Evolutionary conservation across 2,888 invertebrate species (phyloP).

Genomic region (Phoenoteleia sp.): DNA sequence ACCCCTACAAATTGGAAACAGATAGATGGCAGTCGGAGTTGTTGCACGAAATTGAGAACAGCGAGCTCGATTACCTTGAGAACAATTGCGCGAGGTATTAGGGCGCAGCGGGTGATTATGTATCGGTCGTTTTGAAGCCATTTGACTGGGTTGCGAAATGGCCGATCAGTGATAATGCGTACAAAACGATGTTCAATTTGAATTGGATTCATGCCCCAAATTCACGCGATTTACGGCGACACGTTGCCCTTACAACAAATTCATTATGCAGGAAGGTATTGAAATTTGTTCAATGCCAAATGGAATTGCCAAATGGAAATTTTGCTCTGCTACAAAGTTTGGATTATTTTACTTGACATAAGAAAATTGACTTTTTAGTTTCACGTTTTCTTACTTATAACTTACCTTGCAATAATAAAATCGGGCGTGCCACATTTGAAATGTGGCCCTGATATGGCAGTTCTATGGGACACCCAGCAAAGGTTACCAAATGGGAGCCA

Average conservation of each 20-base stretch:
- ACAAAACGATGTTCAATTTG: conserved; percentile 41
- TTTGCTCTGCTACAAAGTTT: no score
- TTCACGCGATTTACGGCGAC: conserved; percentile 25
- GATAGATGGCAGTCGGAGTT: conserved; percentile 33
- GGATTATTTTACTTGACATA: no score
- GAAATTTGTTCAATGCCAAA: not conserved
- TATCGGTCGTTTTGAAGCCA: conserved; percentile 30
- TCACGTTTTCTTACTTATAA: no score
- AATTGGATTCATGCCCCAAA: conserved; percentile 37
- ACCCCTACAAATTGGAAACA: conserved; percentile 34
- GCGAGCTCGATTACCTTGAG: conserved; percentile 48
- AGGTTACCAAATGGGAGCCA: no score
- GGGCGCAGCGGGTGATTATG: conserved; percentile 47
- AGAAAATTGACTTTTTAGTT: no score
- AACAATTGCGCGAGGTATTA: conserved; percentile 46
- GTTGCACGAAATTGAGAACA: conserved; percentile 56
- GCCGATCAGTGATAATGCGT: conserved; percentile 33
- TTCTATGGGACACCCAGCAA: no score
- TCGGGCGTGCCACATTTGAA: no score
- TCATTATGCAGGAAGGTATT: not conserved
- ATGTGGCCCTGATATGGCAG: no score
- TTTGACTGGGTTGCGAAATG: conserved; percentile 34
- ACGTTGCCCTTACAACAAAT: conserved; percentile 3
- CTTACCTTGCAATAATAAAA: no score
- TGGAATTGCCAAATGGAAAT: no score